These are phyloP conservation scores for Cactoblastis cactorum DNA, from an alignment of 2,888 invertebrate species.

Conservation along the genomic window DNA sequence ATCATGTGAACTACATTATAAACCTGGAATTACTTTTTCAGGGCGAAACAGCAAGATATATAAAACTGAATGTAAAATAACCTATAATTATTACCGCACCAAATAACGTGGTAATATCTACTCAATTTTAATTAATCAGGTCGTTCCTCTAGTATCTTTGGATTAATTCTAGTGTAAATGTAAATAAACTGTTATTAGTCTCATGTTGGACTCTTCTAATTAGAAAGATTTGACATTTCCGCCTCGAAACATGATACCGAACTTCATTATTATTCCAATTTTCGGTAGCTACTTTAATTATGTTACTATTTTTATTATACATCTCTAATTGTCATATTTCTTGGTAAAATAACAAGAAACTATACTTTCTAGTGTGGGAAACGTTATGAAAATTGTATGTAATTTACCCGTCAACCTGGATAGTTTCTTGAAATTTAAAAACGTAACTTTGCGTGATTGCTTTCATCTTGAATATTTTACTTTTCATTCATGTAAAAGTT, in stretches of 20 bases:
- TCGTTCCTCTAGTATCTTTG: too few species aligned
- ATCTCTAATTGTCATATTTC: conserved; percentile 24
- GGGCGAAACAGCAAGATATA: too few species aligned
- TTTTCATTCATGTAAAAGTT: too few species aligned
- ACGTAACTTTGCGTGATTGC: background rate
- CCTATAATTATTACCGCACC: background rate
- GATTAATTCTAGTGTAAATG: conserved; percentile 45
- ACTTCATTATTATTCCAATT: conserved; percentile 30
- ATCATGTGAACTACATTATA: too few species aligned
- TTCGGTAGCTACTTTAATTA: conserved; percentile 27
- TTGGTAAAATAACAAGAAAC: conserved; percentile 11
- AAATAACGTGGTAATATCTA: background rate
- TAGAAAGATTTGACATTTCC: conserved; percentile 60
- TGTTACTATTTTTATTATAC: conserved; percentile 22
- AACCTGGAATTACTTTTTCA: too few species aligned
- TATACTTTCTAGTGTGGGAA: conserved; percentile 16
- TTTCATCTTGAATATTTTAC: too few species aligned
- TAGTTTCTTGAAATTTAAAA: background rate
- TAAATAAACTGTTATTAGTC: conserved; percentile 52
- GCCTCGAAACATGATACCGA: conserved; percentile 36
- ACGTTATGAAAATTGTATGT: background rate
- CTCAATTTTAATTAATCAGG: background rate
- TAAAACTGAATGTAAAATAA: too few species aligned
- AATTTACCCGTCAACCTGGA: background rate
- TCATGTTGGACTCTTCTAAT: conserved; percentile 44